These are phyloP conservation scores for Chrysochloris asiatica DNA, from an alignment of 2,113 vertebrate species.

Conservation along the genomic window DNA sequence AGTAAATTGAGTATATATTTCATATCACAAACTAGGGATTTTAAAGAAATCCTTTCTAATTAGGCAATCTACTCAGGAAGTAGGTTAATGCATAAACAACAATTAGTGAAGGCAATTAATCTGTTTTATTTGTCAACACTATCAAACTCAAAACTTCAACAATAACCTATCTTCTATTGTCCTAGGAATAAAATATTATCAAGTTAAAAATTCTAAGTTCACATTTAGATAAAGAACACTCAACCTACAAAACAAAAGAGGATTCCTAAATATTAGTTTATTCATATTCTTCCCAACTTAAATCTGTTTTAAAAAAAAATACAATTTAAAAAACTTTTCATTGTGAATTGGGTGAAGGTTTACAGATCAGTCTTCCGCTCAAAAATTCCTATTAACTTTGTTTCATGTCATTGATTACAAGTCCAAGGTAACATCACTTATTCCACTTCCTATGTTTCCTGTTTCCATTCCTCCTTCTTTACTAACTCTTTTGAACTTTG, in stretches of 20 bases:
- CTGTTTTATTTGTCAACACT: constrained; percentile 38
- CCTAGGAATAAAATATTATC: constrained; percentile 33
- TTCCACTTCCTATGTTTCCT: no score
- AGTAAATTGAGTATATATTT: constrained; percentile 15
- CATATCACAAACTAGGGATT: constrained; percentile 38
- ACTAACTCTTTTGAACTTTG: no score
- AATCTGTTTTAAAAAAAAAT: not conserved
- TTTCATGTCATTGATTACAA: no score
- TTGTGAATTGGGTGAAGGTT: no score
- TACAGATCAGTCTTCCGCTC: no score
- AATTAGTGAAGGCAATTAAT: constrained; percentile 24
- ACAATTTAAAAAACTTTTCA: not conserved
- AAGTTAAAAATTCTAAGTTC: constrained; percentile 39
- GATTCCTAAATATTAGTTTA: not conserved
- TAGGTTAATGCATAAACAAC: not conserved
- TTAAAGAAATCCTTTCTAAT: constrained; percentile 19
- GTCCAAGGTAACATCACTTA: no score
- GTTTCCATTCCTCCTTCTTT: no score
- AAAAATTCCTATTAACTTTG: no score
- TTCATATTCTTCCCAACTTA: constrained; percentile 41
- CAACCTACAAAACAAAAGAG: constrained; percentile 20
- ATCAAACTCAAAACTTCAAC: constrained; percentile 13
- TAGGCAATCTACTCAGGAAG: not conserved
- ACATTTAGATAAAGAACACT: constrained; percentile 26
- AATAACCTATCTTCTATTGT: constrained; percentile 13